phyloP scores from a whole-genome alignment of 2,113 vertebrate species.

The Panthera leo region DNA sequence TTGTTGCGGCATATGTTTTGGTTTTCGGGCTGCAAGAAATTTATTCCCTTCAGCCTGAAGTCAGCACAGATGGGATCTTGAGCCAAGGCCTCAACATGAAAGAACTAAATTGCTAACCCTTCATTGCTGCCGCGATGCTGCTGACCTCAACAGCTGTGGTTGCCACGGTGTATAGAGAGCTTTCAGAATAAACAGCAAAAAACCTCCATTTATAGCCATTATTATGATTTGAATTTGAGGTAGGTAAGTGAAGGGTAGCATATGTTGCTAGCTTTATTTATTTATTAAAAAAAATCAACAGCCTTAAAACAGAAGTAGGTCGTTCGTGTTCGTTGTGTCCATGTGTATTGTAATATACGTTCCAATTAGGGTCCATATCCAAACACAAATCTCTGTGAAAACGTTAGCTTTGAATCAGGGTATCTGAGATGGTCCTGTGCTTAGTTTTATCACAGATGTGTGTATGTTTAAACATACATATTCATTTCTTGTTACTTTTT shows the following conservation, averaged over 20 bases:
- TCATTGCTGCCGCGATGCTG: neutral
- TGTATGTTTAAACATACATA: neutral
- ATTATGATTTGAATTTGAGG: neutral
- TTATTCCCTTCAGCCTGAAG: constrained; percentile 48
- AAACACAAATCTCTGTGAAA: neutral
- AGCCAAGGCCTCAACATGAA: neutral
- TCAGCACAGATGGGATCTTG: constrained; percentile 68
- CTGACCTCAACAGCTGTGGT: constrained; percentile 49
- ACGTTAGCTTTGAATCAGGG: neutral
- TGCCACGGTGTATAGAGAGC: neutral
- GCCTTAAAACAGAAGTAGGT: neutral
- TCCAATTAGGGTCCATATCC: neutral
- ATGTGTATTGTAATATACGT: neutral
- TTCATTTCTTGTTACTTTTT: neutral
- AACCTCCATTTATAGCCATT: neutral
- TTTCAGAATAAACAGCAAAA: constrained; percentile 7
- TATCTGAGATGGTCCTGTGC: neutral
- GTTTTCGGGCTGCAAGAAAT: constrained; percentile 17
- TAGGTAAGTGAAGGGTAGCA: neutral
- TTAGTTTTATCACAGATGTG: neutral
- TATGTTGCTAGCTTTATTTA: neutral
- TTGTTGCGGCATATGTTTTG: constrained; percentile 59
- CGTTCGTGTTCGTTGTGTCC: neutral
- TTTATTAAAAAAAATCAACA: neutral
- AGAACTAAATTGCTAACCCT: constrained; percentile 52